These are phyloP conservation scores for Eledone cirrhosa DNA, from an alignment of 2,888 invertebrate genomes.

Conservation along the genomic window DNA sequence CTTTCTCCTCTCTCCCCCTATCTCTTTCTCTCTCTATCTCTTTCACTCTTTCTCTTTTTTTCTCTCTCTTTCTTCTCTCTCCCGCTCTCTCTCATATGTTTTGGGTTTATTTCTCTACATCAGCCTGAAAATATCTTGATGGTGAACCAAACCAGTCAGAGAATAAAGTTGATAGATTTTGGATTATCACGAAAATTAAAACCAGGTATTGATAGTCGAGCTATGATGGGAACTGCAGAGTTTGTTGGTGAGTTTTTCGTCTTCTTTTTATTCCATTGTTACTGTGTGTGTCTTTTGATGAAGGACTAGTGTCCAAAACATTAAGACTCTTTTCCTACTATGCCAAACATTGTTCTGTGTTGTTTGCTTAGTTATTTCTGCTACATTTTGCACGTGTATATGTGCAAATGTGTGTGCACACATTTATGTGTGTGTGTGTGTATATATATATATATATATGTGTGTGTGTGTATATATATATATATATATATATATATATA, in stretches of 20 bases:
- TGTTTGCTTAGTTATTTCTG: not conserved
- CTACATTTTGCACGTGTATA: not conserved
- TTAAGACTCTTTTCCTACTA: no score
- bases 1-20: no score
- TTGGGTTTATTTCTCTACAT: conserved; percentile 19
- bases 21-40: no score
- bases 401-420: not conserved
- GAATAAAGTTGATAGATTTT: conserved; percentile 75
- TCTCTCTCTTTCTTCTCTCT: no score
- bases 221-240: conserved; percentile 72
- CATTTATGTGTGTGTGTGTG: not conserved
- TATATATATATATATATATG: not conserved
- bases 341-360: no score
- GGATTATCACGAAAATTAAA: conserved; percentile 70
- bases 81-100: not conserved
- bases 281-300: no score
- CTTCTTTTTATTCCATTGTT: not conserved
- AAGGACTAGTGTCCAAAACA: no score
- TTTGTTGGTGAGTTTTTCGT: conserved; percentile 68
- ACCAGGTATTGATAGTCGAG: conserved; percentile 68
- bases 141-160: conserved; percentile 68
- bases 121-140: conserved; percentile 76
- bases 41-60: not conserved
- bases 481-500: no score
- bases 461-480: not conserved